A percentile compares a stretch with the other conserved stretches of the same genome.
Evolutionary conservation across 2,113 vertebrate species (phyloP).

Genomic region (Hirundichthys speculiger): DNA sequence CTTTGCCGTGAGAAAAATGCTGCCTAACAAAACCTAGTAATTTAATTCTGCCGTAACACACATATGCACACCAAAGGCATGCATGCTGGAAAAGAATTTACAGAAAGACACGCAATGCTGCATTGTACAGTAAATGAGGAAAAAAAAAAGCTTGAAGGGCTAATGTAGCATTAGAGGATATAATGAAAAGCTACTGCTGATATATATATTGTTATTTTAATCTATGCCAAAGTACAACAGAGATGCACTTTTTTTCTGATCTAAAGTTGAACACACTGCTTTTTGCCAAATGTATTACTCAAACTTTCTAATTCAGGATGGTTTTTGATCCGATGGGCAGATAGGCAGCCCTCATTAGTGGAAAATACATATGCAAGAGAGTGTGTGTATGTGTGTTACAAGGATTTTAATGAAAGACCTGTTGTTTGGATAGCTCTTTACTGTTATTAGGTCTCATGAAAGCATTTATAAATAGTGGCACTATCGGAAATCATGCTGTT

Average conservation of each 20-base stretch:
- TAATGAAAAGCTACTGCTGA: conserved; percentile 64
- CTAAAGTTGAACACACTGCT: conserved; percentile 44
- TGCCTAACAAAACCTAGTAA: conserved; percentile 50
- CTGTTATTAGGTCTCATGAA: conserved; percentile 50
- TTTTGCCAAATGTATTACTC: conserved; percentile 26
- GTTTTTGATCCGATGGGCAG: conserved; percentile 21
- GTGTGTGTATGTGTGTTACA: conserved; percentile 73
- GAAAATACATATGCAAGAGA: conserved; percentile 31
- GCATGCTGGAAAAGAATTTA: conserved; percentile 26
- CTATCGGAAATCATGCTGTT: conserved; percentile 59
- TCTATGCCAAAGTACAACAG: conserved; percentile 67
- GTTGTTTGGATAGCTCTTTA: conserved; percentile 51
- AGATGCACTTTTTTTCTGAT: conserved; percentile 67
- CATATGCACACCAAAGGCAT: conserved; percentile 61
- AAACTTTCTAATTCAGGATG: conserved; percentile 18
- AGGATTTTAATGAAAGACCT: conserved; percentile 44
- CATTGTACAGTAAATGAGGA: conserved; percentile 27
- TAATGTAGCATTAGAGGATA: conserved; percentile 49
- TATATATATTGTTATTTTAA: conserved; percentile 37
- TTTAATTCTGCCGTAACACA: conserved; percentile 68
- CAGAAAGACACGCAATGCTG: conserved; percentile 31
- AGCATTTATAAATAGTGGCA: conserved; percentile 56
- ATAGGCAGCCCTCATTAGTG: conserved; percentile 14
- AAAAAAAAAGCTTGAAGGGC: conserved; percentile 31
- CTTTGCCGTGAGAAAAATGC: conserved; percentile 58